These are phyloP conservation scores for Glaucomys volans DNA, from an alignment of 2,113 vertebrate species.

Conservation along the genomic window DNA sequence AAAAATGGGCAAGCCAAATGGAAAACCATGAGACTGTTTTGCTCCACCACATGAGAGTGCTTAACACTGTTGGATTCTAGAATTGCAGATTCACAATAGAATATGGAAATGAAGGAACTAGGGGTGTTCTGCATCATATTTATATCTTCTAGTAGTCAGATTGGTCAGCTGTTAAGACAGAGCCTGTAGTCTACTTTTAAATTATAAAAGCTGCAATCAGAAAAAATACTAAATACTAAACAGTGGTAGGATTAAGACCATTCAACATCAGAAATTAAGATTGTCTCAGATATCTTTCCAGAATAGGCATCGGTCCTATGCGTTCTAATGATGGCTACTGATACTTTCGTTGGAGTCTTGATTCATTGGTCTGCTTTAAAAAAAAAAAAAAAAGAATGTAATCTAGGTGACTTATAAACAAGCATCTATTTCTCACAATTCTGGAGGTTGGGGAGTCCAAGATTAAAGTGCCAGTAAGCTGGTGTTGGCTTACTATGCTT, in stretches of 20 bases:
- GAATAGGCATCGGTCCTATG: fast-evolving
- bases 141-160: neutral
- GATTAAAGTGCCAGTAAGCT: no score
- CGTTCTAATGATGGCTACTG: neutral
- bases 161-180: no score
- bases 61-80: neutral
- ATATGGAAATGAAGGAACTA: neutral
- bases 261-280: neutral
- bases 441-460: neutral
- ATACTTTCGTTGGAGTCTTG: neutral
- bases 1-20: neutral
- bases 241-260: neutral
- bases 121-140: neutral
- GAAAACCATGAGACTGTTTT: no score
- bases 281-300: neutral
- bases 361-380: no score
- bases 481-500: no score
- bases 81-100: neutral
- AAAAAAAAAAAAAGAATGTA: neutral
- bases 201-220: neutral
- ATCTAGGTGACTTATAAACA: neutral
- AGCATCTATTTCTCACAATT: neutral
- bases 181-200: neutral
- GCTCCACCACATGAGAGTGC: neutral
- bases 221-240: neutral